Evolutionary conservation across 2,113 vertebrate genomes (phyloP), one percentile per base, ranked within the genome.

Genomic region (Pithys albifrons): DNA sequence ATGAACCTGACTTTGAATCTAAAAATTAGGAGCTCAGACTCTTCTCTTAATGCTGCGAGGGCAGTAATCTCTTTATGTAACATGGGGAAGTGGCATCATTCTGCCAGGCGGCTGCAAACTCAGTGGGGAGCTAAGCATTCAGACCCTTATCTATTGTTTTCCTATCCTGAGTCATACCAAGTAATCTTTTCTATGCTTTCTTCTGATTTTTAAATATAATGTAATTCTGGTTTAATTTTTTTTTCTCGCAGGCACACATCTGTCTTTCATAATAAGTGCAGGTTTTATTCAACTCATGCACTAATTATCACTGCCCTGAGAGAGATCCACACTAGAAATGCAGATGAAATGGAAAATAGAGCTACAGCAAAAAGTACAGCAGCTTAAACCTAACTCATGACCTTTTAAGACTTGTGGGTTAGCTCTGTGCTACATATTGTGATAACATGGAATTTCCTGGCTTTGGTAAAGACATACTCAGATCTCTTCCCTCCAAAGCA

Each of bases 31-130:
- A 93, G 82, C 79, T 93, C 88, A 90, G 85, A 76, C 67, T 96
- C n/a, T 57, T 37, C 37, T 86, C 39, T 81, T 80, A 69, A 25
- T 39, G 14, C 17, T 76, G 48, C 1, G 19, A 89, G 71, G 88
- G 61, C 90, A 95, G 69, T 87, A 95, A 95, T 94, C 91, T 62
- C 69, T 92, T 96, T 95, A 93, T 2, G 9, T 96, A 97, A 96
- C 80, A 15, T 4, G 3, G 48, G 72, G 54, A 92, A 93, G 89
- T 61, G 80, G 80, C 86, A 89, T 46, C 19, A 66, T 83, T 95
- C 72, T 84, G 58, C 72, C 92, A 95, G 65, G 52, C 2, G 1
- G 61, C 76, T 7, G 0, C 6, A 1, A 69, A 65, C 88, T 54
- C 80, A 27, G 58, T 3, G 14, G 69, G 76, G 69, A 96, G 70